Evolutionary conservation across 2,113 vertebrate genomes (phyloP).

Genomic region (Edolisoma coerulescens): DNA sequence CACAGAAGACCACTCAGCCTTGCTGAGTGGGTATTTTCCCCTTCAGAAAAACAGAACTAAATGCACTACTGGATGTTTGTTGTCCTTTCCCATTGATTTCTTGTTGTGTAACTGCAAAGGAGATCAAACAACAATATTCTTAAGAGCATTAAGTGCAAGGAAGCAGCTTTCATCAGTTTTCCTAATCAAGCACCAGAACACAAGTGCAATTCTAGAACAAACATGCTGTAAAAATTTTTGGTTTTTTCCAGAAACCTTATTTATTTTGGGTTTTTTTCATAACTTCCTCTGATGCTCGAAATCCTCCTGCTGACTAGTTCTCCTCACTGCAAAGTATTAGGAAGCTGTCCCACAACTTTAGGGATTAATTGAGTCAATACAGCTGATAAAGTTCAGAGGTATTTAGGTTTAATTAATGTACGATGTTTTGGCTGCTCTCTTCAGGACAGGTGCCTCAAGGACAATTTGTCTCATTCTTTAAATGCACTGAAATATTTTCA

Average conservation of each 20-base stretch:
- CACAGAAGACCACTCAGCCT: neutral
- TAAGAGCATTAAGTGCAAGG: slow-evolving; percentile 53
- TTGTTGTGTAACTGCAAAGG: slow-evolving; percentile 30
- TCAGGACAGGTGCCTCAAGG: neutral
- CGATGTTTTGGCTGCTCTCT: neutral
- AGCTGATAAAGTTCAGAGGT: neutral
- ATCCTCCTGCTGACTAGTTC: neutral
- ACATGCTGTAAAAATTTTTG: neutral
- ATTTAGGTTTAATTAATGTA: neutral
- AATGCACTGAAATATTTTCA: neutral
- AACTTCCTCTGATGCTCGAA: neutral
- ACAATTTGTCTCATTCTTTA: neutral
- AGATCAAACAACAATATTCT: slow-evolving; percentile 38
- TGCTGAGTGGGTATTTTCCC: neutral
- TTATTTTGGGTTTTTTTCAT: neutral
- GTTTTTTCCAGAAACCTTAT: neutral
- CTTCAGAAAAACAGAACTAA: neutral
- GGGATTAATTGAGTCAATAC: neutral
- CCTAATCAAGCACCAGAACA: neutral
- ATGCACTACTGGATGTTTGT: neutral
- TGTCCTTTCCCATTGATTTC: slow-evolving; percentile 36
- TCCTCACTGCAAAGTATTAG: neutral
- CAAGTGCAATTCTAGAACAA: neutral
- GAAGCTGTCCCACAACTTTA: neutral
- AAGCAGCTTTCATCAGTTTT: slow-evolving; percentile 23